Percentiles rank a stretch among this genome's conserved stretches.
Conservation (phyloP, 2,797 vertebrate species). For the Coracias cyanogaster region DNA sequence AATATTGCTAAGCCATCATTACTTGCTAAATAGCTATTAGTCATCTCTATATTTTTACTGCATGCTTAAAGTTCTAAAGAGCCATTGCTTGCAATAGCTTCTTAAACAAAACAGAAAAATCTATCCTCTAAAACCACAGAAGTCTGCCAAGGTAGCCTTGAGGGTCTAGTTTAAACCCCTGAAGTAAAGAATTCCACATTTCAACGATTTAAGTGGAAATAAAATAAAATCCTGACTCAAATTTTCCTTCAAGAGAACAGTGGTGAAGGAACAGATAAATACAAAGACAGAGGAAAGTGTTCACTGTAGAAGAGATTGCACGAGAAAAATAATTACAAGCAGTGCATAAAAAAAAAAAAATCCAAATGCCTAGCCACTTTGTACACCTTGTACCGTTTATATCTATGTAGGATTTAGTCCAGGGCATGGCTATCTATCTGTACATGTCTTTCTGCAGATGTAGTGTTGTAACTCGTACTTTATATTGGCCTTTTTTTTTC, state of each 20-base stretch:
- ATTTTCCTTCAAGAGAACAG: constrained; percentile 25
- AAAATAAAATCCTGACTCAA: constrained; percentile 48
- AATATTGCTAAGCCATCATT: constrained; percentile 83
- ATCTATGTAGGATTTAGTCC: background rate
- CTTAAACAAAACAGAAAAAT: constrained; percentile 75
- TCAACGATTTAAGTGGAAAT: constrained; percentile 67
- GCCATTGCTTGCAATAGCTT: constrained; percentile 70
- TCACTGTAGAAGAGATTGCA: background rate
- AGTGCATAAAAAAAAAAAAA: background rate
- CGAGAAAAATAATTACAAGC: background rate
- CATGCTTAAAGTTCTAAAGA: constrained; percentile 65
- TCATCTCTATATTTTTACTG: constrained; percentile 76
- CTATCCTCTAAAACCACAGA: constrained; percentile 44
- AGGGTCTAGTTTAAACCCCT: constrained; percentile 68
- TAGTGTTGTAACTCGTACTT: background rate
- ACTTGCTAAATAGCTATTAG: constrained; percentile 80
- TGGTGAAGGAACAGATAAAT: background rate
- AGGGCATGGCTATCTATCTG: background rate
- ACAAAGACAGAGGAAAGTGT: background rate
- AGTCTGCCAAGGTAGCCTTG: constrained; percentile 71
- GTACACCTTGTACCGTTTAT: background rate
- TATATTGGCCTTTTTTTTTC: background rate
- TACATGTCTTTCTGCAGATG: background rate
- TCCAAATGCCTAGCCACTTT: background rate
- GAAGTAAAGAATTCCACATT: constrained; percentile 61